phyloP scores from a whole-genome alignment of 2,888 invertebrate genomes.

The Lasioglossum zephyrum region DNA sequence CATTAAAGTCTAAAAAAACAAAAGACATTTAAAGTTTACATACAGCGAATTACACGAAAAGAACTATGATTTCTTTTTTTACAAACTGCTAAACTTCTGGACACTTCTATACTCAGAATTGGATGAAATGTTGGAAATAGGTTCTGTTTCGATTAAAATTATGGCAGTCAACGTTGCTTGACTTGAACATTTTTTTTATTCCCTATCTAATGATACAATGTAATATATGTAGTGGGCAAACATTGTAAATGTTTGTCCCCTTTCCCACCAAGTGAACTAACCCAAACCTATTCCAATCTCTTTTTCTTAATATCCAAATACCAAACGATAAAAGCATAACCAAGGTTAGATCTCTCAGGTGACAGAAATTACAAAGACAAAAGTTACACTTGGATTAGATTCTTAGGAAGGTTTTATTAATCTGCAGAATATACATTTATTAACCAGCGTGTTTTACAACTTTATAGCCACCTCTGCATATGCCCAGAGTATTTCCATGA shows the following conservation, averaged over 20 bases:
- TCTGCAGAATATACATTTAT: not conserved
- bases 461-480: not conserved
- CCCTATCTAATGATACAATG: no score
- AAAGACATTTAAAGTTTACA: conserved; percentile 16
- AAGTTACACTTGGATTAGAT: not conserved
- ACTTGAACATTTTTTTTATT: no score
- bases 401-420: not conserved
- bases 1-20: conserved; percentile 33
- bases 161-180: not conserved
- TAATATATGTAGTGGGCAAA: no score
- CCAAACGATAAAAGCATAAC: not conserved
- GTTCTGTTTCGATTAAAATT: not conserved
- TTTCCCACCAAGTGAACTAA: no score
- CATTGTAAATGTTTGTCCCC: not conserved
- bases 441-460: not conserved
- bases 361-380: no score
- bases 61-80: not conserved
- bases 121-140: not conserved
- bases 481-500: not conserved
- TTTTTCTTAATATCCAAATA: not conserved
- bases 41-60: not conserved
- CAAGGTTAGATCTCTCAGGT: not conserved
- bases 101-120: not conserved
- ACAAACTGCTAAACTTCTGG: not conserved
- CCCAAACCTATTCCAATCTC: not conserved